phyloP scores from a whole-genome alignment of 2,888 invertebrate genomes.

The Troides helena region DNA sequence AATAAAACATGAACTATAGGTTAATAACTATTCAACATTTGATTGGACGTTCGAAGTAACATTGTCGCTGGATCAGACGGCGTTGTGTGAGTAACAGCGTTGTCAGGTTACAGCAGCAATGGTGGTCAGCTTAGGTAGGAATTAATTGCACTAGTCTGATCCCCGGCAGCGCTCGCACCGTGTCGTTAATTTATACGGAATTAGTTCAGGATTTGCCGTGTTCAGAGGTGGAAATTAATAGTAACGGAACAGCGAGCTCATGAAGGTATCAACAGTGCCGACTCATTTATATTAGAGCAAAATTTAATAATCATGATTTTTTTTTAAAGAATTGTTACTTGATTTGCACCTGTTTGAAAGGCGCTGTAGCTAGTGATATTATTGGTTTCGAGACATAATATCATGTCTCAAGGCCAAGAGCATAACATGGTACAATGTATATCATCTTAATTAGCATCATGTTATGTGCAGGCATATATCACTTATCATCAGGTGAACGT shows the following conservation, averaged over 20 bases:
- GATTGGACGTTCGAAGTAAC: neutral
- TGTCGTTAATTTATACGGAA: constrained; percentile 26
- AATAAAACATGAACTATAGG: no score
- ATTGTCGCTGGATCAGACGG: neutral
- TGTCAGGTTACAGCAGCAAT: constrained; percentile 4
- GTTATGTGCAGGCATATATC: no score
- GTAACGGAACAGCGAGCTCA: neutral
- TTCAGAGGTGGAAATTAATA: constrained; percentile 25
- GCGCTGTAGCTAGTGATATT: no score
- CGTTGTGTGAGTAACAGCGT: neutral
- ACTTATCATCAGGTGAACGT: no score
- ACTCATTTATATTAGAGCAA: neutral
- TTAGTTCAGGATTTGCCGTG: constrained; percentile 24
- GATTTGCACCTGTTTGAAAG: no score
- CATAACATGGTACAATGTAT: no score
- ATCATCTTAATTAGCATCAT: no score
- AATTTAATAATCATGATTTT: neutral
- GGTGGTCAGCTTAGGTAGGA: constrained; percentile 9
- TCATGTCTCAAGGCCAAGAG: no score
- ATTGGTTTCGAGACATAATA: no score
- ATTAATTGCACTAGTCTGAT: constrained; percentile 28
- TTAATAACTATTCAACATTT: neutral
- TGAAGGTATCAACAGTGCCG: neutral
- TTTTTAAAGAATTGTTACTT: no score
- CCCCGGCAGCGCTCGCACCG: constrained; percentile 10